These are phyloP conservation scores for Druceiella hillmani DNA, from an alignment of 2,888 invertebrate species.

Conservation along the genomic window DNA sequence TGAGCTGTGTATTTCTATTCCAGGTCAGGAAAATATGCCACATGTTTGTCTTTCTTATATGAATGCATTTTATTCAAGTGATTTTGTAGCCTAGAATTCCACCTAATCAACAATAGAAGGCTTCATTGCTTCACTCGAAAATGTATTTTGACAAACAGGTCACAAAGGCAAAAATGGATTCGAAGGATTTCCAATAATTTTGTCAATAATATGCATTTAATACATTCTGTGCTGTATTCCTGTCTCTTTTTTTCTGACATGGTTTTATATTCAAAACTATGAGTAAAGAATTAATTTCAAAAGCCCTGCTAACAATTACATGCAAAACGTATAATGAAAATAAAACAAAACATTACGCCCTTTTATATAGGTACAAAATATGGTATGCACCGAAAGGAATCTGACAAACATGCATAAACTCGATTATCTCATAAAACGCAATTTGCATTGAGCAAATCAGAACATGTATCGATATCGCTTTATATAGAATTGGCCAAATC, in stretches of 20 bases:
- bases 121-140: slow-evolving; percentile 24
- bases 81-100: slow-evolving; percentile 21
- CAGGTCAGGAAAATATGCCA: slow-evolving; percentile 22
- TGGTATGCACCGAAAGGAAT: slow-evolving; percentile 16
- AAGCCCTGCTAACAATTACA: slow-evolving; percentile 17
- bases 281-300: slow-evolving; percentile 17
- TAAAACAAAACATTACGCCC: slow-evolving; percentile 17
- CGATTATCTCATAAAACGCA: slow-evolving; percentile 18
- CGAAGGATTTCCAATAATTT: slow-evolving; percentile 22
- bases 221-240: slow-evolving; percentile 21
- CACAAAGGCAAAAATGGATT: slow-evolving; percentile 22
- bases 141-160: slow-evolving; percentile 22
- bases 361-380: slow-evolving; percentile 14
- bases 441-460: slow-evolving; percentile 3
- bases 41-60: slow-evolving; percentile 20
- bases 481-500: slow-evolving; percentile 15
- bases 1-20: slow-evolving; percentile 23
- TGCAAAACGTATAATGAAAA: slow-evolving; percentile 20
- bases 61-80: slow-evolving; percentile 24
- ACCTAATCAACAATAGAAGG: too few relatives aligned
- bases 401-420: slow-evolving; percentile 19
- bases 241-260: slow-evolving; percentile 22
- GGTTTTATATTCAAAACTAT: slow-evolving; percentile 20
- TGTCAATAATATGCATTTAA: too few relatives aligned
- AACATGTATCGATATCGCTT: slow-evolving; percentile 12